Conservation (phyloP, 2,888 invertebrate genomes). For the Drosophila pullipes region DNA sequence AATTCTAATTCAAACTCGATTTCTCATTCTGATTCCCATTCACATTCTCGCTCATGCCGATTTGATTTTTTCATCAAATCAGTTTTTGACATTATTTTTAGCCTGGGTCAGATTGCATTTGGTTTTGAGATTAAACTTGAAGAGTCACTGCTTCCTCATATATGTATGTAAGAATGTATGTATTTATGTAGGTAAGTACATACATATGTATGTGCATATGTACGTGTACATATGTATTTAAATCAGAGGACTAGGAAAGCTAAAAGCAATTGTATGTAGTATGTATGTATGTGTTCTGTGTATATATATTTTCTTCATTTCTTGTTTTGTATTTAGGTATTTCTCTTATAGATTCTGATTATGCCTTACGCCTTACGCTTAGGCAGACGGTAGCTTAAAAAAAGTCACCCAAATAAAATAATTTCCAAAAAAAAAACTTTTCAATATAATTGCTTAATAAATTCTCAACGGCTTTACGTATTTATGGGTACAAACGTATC, state of each 20-base stretch:
- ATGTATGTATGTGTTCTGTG: conserved; percentile 55
- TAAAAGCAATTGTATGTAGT: conserved; percentile 73
- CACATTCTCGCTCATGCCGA: conserved; percentile 27
- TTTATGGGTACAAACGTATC: conserved; percentile 50
- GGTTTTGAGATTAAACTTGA: conserved; percentile 48
- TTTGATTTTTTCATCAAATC: conserved; percentile 41
- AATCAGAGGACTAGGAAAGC: conserved; percentile 76
- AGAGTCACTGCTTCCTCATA: conserved; percentile 25
- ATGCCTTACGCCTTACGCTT: conserved; percentile 24
- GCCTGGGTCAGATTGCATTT: conserved; percentile 50
- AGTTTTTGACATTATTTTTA: conserved; percentile 33
- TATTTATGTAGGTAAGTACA: conserved; percentile 40
- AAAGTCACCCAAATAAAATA: conserved; percentile 27
- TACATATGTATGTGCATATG: conserved; percentile 16
- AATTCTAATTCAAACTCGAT: conserved; percentile 21
- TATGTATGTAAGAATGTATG: conserved; percentile 23
- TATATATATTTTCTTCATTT: conserved; percentile 30
- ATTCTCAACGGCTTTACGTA: conserved; percentile 58
- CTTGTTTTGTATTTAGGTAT: conserved; percentile 45
- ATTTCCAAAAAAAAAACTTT: not conserved
- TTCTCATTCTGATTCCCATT: conserved; percentile 34
- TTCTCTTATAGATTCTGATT: conserved; percentile 55
- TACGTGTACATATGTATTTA: conserved; percentile 33
- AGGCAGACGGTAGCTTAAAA: conserved; percentile 38
- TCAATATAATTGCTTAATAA: conserved; percentile 2